Base-by-base conservation (phyloP, 2,888 invertebrate species). In the Clistopyga incitator region DNA sequence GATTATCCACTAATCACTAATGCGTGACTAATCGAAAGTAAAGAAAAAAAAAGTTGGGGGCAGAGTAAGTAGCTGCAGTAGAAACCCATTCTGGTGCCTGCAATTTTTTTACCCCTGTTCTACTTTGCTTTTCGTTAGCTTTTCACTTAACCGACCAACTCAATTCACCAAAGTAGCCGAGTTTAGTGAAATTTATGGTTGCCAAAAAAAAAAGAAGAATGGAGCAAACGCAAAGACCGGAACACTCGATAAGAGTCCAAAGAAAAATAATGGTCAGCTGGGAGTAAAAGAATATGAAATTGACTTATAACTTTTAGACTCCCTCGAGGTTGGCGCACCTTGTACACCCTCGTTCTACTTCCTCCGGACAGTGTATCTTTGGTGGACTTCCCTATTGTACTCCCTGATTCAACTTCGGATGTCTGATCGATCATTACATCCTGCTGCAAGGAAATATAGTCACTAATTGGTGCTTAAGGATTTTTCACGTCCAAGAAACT, bases 21-120 rank as follows among this genome's bases (percentile, higher is more conserved):
- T 42, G 64, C 10, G 13, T 65, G 68, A 71, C 72, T 67, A 67
- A 52, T 42, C 10, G 47, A 67, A 59, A 56, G 67, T 42, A 15
- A 47, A 77, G 76, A 59, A 77, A 65, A 72, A 81, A 65, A 72
- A 81, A 72, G 65, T 77, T 42, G n/a, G 65, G 67, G 54, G 8
- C 29, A 10, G 38, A 61, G 29, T 29, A 38, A 61, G 18, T 34
- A 38, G n/a, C 38, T 70, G 38, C 70, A 6, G 3, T 64, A 10
- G 25, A 18, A 72, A 59, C 77, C 34, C 59, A 29, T 65, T 72
- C 56, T 13, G 52, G 42, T 34, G 65, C 29, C 42, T 34, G 47
- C 59, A 8, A 42, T 67, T 72, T 25, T 15, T 56, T n/a, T 54
- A 2, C 65, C 42, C 42, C 54, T 45, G 29, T 65, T 54, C 18